These are phyloP conservation scores for Gerris lacustris DNA, from an alignment of 2,888 invertebrate genomes.

Conservation along the genomic window DNA sequence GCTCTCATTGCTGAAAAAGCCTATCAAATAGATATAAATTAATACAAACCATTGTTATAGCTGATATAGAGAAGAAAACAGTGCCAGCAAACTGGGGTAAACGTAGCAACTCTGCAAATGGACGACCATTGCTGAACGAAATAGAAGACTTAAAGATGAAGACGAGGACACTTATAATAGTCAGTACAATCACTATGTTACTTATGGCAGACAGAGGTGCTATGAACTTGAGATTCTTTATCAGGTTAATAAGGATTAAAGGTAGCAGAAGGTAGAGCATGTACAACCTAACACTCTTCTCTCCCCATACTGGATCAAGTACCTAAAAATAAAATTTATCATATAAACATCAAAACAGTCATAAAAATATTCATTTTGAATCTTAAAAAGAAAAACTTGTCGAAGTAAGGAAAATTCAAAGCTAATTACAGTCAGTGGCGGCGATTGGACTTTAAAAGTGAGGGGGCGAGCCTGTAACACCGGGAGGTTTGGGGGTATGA, in stretches of 20 bases:
- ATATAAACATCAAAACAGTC: background rate
- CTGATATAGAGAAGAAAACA: background rate
- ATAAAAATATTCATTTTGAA: background rate
- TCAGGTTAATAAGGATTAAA: background rate
- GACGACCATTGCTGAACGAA: background rate
- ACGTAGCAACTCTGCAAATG: background rate
- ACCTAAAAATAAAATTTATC: background rate
- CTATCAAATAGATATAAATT: background rate
- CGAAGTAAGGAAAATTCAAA: no score
- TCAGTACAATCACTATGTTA: background rate
- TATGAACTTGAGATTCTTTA: constrained; percentile 2
- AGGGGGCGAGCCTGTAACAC: no score
- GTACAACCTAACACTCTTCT: background rate
- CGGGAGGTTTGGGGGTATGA: no score
- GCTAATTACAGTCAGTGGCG: no score
- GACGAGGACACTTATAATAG: background rate
- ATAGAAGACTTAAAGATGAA: background rate
- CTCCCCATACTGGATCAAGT: background rate
- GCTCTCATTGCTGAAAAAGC: no score
- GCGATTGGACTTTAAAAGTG: no score
- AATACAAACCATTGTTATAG: constrained; percentile 5
- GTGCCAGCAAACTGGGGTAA: constrained; percentile 4
- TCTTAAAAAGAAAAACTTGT: no score
- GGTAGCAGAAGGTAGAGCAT: background rate
- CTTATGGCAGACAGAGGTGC: background rate